Conservation (phyloP, 2,888 invertebrate genomes). For the Leptothorax acervorum region DNA sequence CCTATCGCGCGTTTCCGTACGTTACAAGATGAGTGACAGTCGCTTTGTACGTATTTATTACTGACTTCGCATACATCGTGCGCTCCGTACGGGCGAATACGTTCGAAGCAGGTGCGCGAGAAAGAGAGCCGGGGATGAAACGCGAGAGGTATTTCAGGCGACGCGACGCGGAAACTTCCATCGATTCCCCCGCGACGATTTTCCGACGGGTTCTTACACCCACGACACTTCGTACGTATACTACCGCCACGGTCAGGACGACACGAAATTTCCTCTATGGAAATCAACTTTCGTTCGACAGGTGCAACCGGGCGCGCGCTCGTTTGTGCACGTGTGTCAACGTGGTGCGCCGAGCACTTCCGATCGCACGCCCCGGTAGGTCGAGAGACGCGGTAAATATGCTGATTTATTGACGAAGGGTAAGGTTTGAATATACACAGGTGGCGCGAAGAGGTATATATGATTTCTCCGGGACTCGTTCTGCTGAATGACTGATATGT, state of each 20-base stretch:
- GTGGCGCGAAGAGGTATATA: neutral
- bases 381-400: constrained; percentile 34
- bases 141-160: constrained; percentile 36
- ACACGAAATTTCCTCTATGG: constrained; percentile 70
- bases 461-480: constrained; percentile 28
- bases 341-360: constrained; percentile 53
- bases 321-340: constrained; percentile 47
- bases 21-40: constrained; percentile 25
- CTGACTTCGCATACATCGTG: neutral
- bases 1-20: neutral
- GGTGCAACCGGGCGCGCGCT: constrained; percentile 56
- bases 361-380: constrained; percentile 44
- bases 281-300: constrained; percentile 69
- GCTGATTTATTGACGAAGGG: constrained; percentile 46
- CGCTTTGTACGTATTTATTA: constrained; percentile 31
- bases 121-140: constrained; percentile 27
- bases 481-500: neutral
- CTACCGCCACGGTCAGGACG: constrained; percentile 50
- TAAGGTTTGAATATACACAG: constrained; percentile 17
- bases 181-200: constrained; percentile 58
- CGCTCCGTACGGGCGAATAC: neutral
- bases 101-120: constrained; percentile 19
- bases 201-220: constrained; percentile 50
- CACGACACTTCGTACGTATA: constrained; percentile 60
- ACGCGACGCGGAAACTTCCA: constrained; percentile 53